Evolutionary conservation across 1,140 invertebrate species (phyloP).

Genomic region (Laodelphax striatellus): DNA sequence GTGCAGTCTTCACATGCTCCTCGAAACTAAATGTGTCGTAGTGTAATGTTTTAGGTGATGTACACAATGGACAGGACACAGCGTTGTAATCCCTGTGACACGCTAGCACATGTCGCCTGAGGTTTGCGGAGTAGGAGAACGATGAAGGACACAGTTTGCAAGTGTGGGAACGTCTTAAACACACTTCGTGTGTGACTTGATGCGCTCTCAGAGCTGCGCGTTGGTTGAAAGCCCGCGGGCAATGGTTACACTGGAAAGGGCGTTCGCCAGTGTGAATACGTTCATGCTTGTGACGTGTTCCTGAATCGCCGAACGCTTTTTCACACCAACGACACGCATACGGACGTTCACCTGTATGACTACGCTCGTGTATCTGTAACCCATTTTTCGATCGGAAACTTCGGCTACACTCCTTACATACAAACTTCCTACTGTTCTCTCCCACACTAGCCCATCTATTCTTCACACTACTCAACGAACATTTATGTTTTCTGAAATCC

Average conservation of each 20-base stretch:
- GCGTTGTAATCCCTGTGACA: constrained; percentile 11
- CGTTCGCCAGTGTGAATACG: constrained; percentile 45
- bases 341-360: constrained; percentile 64
- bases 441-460: background rate
- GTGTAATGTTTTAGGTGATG: background rate
- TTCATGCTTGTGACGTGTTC: constrained; percentile 36
- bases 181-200: constrained; percentile 17
- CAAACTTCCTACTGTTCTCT: constrained; percentile 27
- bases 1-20: constrained; percentile 14
- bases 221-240: constrained; percentile 44
- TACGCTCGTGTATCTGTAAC: constrained; percentile 50
- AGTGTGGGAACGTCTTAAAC: constrained; percentile 14
- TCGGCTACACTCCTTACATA: constrained; percentile 44
- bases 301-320: constrained; percentile 57
- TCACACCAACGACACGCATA: constrained; percentile 58
- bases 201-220: constrained; percentile 28
- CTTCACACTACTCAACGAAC: constrained; percentile 8
- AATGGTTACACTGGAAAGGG: constrained; percentile 44
- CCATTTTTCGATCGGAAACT: constrained; percentile 49
- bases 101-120: constrained; percentile 16
- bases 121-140: constrained; percentile 18
- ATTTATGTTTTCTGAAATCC: background rate
- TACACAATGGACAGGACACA: constrained; percentile 17
- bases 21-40: constrained; percentile 10
- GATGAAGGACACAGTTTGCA: constrained; percentile 18